These are phyloP conservation scores for Scrobipalpa costella DNA, from an alignment of 2,888 invertebrate species.

Conservation along the genomic window DNA sequence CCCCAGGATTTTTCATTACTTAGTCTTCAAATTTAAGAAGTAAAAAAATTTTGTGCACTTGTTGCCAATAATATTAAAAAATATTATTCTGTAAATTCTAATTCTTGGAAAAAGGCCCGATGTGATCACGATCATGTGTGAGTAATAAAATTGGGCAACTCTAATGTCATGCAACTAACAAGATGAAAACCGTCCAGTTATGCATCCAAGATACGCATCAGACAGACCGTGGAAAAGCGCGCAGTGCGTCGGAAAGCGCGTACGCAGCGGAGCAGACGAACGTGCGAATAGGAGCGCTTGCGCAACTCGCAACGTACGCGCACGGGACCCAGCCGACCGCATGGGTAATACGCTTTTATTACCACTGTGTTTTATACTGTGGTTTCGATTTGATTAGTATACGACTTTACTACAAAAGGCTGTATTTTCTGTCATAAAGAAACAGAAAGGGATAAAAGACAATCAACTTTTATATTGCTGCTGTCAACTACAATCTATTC, in stretches of 20 bases:
- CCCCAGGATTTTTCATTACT: too few species aligned
- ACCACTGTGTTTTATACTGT: conserved; percentile 42
- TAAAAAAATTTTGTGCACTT: too few species aligned
- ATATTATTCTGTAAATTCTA: too few species aligned
- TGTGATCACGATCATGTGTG: too few species aligned
- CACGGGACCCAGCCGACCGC: conserved; percentile 35
- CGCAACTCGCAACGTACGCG: conserved; percentile 52
- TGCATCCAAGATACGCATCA: conserved; percentile 12
- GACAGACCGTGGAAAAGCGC: conserved; percentile 14
- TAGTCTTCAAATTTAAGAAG: too few species aligned
- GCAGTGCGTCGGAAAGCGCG: conserved; percentile 8
- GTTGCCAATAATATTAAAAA: too few species aligned
- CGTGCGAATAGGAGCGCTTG: conserved; percentile 72
- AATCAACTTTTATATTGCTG: too few species aligned
- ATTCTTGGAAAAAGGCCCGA: too few species aligned
- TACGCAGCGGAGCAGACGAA: conserved; percentile 35
- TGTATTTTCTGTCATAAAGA: too few species aligned
- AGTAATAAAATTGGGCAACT: too few species aligned
- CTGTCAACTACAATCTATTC: too few species aligned
- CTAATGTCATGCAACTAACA: neutral
- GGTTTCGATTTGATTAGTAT: neutral
- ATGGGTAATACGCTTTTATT: conserved; percentile 55
- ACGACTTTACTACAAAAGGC: neutral
- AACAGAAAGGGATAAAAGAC: too few species aligned
- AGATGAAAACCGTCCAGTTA: neutral